These are phyloP conservation scores for Prorops nasuta DNA, from an alignment of 1,140 invertebrate species.

Conservation along the genomic window DNA sequence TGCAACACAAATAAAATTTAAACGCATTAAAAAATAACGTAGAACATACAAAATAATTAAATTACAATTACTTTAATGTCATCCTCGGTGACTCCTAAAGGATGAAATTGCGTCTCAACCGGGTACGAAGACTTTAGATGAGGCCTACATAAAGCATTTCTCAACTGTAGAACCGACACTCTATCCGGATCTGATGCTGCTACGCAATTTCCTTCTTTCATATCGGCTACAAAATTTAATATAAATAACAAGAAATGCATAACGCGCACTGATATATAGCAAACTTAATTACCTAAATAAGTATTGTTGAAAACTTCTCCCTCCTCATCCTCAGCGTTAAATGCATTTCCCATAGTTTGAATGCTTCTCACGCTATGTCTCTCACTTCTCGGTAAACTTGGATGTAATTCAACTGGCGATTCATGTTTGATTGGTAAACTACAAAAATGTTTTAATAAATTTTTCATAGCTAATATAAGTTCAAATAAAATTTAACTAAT, in stretches of 20 bases:
- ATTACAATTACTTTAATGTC: slow-evolving; percentile 69
- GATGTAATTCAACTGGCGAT: slow-evolving; percentile 36
- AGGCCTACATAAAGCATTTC: slow-evolving; percentile 83
- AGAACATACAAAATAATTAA: slow-evolving; percentile 9
- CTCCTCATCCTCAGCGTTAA: slow-evolving; percentile 79
- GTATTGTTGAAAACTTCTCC: slow-evolving; percentile 78
- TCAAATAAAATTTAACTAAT: too few relatives aligned
- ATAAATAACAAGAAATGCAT: background rate
- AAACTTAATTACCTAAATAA: slow-evolving; percentile 51
- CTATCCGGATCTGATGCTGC: slow-evolving; percentile 43
- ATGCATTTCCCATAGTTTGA: slow-evolving; percentile 58
- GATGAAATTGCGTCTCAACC: slow-evolving; percentile 74
- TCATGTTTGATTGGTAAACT: slow-evolving; percentile 46
- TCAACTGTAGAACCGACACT: slow-evolving; percentile 71
- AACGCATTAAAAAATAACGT: background rate
- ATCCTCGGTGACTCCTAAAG: slow-evolving; percentile 63
- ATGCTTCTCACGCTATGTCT: slow-evolving; percentile 47
- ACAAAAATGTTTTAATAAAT: too few relatives aligned
- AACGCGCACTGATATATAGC: too few relatives aligned
- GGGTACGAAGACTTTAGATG: slow-evolving; percentile 89
- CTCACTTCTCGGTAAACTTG: too few relatives aligned
- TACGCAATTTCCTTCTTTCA: slow-evolving; percentile 56
- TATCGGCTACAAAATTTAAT: slow-evolving; percentile 52
- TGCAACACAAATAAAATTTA: background rate
- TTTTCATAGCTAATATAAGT: too few relatives aligned